A percentile compares a stretch with the other conserved stretches of the same genome.
These are phyloP conservation scores for Stigmatopora argus DNA, from an alignment of 2,113 vertebrate genomes.

Conservation along the genomic window DNA sequence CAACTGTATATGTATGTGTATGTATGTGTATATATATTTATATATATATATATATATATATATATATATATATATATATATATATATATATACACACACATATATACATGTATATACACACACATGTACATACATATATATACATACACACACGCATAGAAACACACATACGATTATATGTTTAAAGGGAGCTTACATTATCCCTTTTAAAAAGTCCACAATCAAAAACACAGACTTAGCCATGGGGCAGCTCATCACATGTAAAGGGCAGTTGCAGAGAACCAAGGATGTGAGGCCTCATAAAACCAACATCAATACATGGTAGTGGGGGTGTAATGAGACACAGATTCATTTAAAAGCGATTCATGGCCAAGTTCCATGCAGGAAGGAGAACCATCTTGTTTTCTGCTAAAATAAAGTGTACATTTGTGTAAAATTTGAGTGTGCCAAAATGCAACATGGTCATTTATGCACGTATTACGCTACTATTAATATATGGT, in stretches of 20 bases:
- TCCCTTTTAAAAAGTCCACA: constrained; percentile 10
- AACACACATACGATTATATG: neutral
- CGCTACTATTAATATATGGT: constrained; percentile 36
- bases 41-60: no score
- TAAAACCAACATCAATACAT: constrained; percentile 63
- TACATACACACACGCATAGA: no score
- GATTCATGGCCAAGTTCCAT: constrained; percentile 35
- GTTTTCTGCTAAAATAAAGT: constrained; percentile 23
- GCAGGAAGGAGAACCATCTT: constrained; percentile 53
- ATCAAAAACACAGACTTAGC: constrained; percentile 23
- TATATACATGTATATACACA: no score
- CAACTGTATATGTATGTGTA: no score
- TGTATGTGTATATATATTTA: no score
- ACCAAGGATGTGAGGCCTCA: constrained; percentile 42
- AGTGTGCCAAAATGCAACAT: neutral
- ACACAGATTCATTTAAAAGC: constrained; percentile 50
- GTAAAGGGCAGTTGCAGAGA: constrained; percentile 47
- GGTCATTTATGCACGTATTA: neutral
- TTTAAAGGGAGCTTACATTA: constrained; percentile 7
- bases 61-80: no score
- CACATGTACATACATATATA: no score
- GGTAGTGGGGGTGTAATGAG: constrained; percentile 30
- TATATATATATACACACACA: no score
- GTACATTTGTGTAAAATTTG: constrained; percentile 20
- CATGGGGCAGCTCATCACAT: constrained; percentile 44